A percentile compares a stretch with the other conserved stretches of the same genome.
These are phyloP conservation scores for Scaptomyza pallida DNA, from an alignment of 1,140 invertebrate genomes.

Conservation along the genomic window DNA sequence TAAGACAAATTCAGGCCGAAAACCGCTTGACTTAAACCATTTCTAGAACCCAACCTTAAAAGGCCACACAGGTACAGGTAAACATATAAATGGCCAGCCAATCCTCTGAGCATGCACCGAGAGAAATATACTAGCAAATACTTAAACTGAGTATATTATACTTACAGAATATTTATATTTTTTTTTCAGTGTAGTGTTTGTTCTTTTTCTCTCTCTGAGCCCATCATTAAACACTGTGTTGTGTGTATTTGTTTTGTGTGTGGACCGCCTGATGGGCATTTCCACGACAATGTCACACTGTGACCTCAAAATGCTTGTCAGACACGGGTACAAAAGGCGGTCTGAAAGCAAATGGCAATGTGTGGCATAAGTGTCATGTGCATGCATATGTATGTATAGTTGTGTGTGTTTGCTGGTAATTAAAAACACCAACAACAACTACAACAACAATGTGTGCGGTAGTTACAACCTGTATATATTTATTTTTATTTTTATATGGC, in stretches of 20 bases:
- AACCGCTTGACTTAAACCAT: slow-evolving; percentile 22
- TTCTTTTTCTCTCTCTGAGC: slow-evolving; percentile 1
- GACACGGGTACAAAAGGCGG: slow-evolving; percentile 8
- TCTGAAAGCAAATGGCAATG: slow-evolving; percentile 33
- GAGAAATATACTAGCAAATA: too few relatives aligned
- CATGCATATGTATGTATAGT: slow-evolving; percentile 27
- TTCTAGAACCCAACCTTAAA: neutral
- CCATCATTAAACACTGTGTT: slow-evolving; percentile 4
- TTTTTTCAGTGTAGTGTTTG: slow-evolving; percentile 5
- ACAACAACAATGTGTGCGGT: slow-evolving; percentile 37
- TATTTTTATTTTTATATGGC: slow-evolving; percentile 40
- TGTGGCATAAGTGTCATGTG: slow-evolving; percentile 31
- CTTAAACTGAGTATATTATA: too few relatives aligned
- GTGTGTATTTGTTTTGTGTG: slow-evolving; percentile 57
- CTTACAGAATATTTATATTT: neutral
- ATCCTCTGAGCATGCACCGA: neutral
- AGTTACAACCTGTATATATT: slow-evolving; percentile 62
- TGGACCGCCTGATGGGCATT: slow-evolving; percentile 50
- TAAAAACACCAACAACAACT: slow-evolving; percentile 66
- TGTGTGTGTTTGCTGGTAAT: slow-evolving; percentile 57
- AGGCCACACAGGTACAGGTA: slow-evolving; percentile 18
- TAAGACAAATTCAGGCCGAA: neutral
- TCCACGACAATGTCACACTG: slow-evolving; percentile 65
- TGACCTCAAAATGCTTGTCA: slow-evolving; percentile 72
- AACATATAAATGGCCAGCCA: slow-evolving; percentile 11